Evolutionary conservation across 2,113 vertebrate species (phyloP), one percentile per base, ranked within the genome.

Genomic region (Copsychus sechellarum): DNA sequence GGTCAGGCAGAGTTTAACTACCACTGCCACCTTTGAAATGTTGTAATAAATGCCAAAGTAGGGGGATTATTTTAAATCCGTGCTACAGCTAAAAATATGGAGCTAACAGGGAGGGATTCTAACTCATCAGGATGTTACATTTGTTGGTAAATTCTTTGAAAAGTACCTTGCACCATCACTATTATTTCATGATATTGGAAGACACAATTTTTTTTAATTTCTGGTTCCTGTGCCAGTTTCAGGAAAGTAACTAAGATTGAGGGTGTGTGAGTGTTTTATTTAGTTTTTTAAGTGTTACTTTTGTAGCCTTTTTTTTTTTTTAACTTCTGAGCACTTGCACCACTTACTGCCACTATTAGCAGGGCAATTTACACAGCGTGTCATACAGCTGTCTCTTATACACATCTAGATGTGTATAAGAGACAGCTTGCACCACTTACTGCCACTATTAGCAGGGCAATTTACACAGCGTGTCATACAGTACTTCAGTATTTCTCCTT

Each of bases 1-100:
- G 97, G 94, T 98, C 95, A 98, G 51, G 56, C 74, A 96, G 96
- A 98, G 97, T 98, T 98, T 98, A 98, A 97, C 94, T 95, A 96
- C 92, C 80, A 31, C 80, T 96, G 96, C 86, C 93, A 94, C 96
- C 80, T 93, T 88, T 93, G 91, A 98, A 97, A 94, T 93, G 81
- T 80, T 94, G 36, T 93, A 93, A 97, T 97, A 96, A 98, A 97
- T 97, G 88, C 94, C 87, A 94, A 88, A 97, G 71, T n/a, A 24
- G 77, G 88, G 86, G 88, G 76, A 95, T 95, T 81, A 91, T 95
- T 97, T 95, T 94, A 96, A 96, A 57, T 90, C 79, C 25, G 1
- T 16, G 31, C 77, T 94, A 11, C 48, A 86, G 21, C 60, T 91
- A 64, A 88, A 95, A 90, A 56, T 60, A 8, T 76, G 90, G 81